Evolutionary conservation across 2,888 invertebrate species (phyloP).

Genomic region (Atherix ibis): DNA sequence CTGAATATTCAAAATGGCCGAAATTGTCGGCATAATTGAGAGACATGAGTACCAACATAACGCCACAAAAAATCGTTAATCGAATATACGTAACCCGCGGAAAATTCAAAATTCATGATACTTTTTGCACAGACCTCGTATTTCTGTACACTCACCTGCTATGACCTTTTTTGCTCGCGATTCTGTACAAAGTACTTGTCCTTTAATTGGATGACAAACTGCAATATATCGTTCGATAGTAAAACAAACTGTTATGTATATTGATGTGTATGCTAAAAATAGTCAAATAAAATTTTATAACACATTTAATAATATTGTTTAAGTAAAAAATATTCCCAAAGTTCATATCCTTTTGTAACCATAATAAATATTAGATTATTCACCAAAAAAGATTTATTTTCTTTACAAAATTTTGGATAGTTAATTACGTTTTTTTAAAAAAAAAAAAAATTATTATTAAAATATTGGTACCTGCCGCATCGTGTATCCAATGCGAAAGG

Average conservation of each 20-base stretch:
- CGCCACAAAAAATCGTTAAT: too few relatives aligned
- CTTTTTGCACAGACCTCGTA: too few relatives aligned
- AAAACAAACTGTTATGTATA: conserved; percentile 60
- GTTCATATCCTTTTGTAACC: too few relatives aligned
- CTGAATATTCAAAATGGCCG: too few relatives aligned
- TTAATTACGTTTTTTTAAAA: too few relatives aligned
- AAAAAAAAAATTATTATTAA: conserved; percentile 2
- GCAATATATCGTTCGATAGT: conserved; percentile 62
- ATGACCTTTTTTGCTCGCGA: conserved; percentile 51
- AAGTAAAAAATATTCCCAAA: not conserved
- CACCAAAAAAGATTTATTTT: too few relatives aligned
- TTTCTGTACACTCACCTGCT: conserved; percentile 24
- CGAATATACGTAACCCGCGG: too few relatives aligned
- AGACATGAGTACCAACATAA: too few relatives aligned
- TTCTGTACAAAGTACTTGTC: conserved; percentile 53
- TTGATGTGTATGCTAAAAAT: conserved; percentile 43
- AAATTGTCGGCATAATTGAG: too few relatives aligned
- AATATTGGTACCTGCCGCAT: conserved; percentile 46
- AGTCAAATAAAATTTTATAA: not conserved
- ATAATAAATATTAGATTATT: too few relatives aligned
- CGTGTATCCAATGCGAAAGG: conserved; percentile 44
- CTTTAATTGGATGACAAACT: conserved; percentile 55
- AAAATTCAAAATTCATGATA: too few relatives aligned
- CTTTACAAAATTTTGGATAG: too few relatives aligned
- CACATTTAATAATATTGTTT: not conserved